Conservation (phyloP, 2,888 invertebrate species). For the Drosophila neotestacea region DNA sequence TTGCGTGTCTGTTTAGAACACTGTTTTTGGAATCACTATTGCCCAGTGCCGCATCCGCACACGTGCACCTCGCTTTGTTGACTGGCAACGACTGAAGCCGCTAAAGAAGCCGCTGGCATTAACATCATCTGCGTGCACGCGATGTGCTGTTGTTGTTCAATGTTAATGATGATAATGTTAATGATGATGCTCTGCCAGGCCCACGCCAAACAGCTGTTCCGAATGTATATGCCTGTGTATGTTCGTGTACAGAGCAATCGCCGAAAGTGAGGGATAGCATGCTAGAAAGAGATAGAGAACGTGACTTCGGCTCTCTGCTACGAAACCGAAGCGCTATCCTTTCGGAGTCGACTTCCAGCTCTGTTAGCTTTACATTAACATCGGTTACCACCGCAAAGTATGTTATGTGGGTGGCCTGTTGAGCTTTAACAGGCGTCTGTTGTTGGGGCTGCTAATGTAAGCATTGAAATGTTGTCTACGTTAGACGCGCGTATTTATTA, state of each 20-base stretch:
- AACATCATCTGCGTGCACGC: slow-evolving; percentile 61
- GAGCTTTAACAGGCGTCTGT: slow-evolving; percentile 12
- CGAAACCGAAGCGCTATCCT: slow-evolving; percentile 26
- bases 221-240: neutral
- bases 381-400: neutral
- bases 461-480: slow-evolving; percentile 7
- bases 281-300: neutral
- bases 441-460: slow-evolving; percentile 9
- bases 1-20: slow-evolving; percentile 17
- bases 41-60: slow-evolving; percentile 34
- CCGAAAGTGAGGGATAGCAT: neutral
- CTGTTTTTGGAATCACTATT: neutral
- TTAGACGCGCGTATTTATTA: slow-evolving; percentile 27
- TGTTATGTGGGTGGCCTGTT: slow-evolving; percentile 23
- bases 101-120: slow-evolving; percentile 67
- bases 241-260: slow-evolving; percentile 2
- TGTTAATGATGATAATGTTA: slow-evolving; percentile 48
- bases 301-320: slow-evolving; percentile 25
- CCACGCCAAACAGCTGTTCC: slow-evolving; percentile 62
- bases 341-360: slow-evolving; percentile 52
- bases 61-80: slow-evolving; percentile 76
- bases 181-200: slow-evolving; percentile 58
- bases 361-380: slow-evolving; percentile 45
- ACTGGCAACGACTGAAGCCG: slow-evolving; percentile 80
- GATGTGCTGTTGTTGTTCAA: slow-evolving; percentile 36